Evolutionary conservation across 1,140 invertebrate genomes (phyloP).

Genomic region (Pararge aegeria): DNA sequence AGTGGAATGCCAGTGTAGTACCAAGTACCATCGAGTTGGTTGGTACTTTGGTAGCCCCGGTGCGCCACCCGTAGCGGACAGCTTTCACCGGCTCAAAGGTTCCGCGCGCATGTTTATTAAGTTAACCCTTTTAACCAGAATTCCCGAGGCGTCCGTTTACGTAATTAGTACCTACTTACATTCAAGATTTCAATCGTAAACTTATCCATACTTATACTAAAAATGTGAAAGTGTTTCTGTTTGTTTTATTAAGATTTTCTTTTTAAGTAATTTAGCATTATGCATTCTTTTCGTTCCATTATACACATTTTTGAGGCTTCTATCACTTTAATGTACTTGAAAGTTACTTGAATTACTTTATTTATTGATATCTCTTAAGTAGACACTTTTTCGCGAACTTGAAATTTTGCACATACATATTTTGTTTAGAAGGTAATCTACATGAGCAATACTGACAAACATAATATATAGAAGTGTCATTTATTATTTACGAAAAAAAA

Average conservation of each 20-base stretch:
- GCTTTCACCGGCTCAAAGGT: conserved; percentile 69
- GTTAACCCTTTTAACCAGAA: conserved; percentile 65
- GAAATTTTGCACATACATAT: no score
- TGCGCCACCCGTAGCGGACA: conserved; percentile 40
- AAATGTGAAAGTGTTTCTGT: neutral
- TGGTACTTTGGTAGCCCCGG: conserved; percentile 19
- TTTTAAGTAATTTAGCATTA: neutral
- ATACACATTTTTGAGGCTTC: no score
- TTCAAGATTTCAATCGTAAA: conserved; percentile 18
- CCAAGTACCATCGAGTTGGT: conserved; percentile 13
- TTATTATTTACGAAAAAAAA: no score
- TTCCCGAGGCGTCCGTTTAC: conserved; percentile 48
- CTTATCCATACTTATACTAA: neutral
- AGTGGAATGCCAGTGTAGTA: conserved; percentile 19
- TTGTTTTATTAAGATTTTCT: neutral
- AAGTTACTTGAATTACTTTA: no score
- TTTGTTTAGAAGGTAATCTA: no score
- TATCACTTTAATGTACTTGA: no score
- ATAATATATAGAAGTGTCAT: no score
- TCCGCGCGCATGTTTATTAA: conserved; percentile 64
- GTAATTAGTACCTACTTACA: conserved; percentile 34
- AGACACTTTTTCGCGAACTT: no score
- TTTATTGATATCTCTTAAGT: no score
- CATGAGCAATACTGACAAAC: no score
- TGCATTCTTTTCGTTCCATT: no score